These are phyloP conservation scores for Pseudotriccus pelzelni DNA, from an alignment of 2,797 vertebrate genomes.

Conservation along the genomic window DNA sequence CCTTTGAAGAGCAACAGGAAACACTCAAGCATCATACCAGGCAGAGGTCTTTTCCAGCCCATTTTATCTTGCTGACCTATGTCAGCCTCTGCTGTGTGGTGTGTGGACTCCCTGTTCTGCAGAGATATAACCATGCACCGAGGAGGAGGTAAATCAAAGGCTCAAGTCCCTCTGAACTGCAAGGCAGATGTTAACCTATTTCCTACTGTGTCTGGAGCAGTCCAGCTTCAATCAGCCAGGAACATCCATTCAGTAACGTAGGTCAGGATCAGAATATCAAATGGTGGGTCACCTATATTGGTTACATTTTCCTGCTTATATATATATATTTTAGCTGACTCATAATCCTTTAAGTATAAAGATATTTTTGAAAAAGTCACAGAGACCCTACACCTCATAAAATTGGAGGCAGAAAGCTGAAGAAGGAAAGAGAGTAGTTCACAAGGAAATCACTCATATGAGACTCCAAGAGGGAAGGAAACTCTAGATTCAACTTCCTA, in stretches of 20 bases:
- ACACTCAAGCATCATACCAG: neutral
- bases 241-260: rapidly evolving
- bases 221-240: rapidly evolving
- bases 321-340: neutral
- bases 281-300: neutral
- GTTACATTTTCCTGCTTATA: neutral
- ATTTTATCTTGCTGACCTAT: neutral
- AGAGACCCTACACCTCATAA: neutral
- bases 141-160: neutral
- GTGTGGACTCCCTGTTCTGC: neutral
- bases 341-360: neutral
- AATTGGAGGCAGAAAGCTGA: neutral
- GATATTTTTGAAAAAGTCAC: neutral
- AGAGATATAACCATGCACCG: neutral
- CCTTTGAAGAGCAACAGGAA: neutral
- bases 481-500: neutral
- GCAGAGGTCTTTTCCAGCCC: neutral
- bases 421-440: neutral
- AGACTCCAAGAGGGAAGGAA: neutral
- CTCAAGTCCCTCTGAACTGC: neutral
- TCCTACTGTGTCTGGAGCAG: rapidly evolving
- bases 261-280: neutral
- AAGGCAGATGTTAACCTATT: neutral
- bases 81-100: neutral
- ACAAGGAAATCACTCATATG: rapidly evolving